Conservation (phyloP, 2,113 vertebrate genomes). For the Desmodus rotundus region DNA sequence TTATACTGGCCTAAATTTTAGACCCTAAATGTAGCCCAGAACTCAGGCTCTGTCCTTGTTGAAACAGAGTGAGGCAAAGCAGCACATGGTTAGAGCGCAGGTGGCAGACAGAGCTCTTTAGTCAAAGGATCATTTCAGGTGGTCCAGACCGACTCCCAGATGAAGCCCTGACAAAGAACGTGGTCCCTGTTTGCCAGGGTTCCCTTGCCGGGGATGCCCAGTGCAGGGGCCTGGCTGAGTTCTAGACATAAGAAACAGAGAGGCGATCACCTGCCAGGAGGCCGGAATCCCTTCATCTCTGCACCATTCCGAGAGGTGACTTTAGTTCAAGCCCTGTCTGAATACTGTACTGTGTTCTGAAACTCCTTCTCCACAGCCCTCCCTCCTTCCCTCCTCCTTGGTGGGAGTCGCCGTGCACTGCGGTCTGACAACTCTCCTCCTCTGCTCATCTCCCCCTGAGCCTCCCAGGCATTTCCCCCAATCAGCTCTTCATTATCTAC, state of each 20-base stretch:
- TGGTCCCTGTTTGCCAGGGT: neutral
- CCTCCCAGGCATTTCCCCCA: neutral
- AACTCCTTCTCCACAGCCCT: too few relatives aligned
- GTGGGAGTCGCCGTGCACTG: neutral
- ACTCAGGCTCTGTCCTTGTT: neutral
- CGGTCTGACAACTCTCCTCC: neutral
- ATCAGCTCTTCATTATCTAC: neutral
- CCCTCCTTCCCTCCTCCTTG: neutral
- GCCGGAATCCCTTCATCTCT: neutral
- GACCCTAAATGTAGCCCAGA: neutral
- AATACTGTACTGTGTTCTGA: neutral
- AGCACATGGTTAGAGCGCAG: fast-evolving
- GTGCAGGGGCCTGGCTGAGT: neutral
- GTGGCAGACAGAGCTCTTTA: neutral
- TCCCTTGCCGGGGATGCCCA: neutral
- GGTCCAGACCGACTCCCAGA: neutral
- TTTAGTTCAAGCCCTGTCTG: neutral
- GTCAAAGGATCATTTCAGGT: too few relatives aligned
- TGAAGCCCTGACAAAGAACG: fast-evolving
- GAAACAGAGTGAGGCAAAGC: neutral
- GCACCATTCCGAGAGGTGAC: neutral
- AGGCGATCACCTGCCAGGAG: neutral
- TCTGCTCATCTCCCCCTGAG: too few relatives aligned
- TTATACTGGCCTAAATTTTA: neutral
- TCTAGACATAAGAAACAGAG: neutral